Evolutionary conservation across 1,140 invertebrate genomes (phyloP), one percentile per base, ranked within the genome.

Genomic region (Pygmarrhopalites habei): DNA sequence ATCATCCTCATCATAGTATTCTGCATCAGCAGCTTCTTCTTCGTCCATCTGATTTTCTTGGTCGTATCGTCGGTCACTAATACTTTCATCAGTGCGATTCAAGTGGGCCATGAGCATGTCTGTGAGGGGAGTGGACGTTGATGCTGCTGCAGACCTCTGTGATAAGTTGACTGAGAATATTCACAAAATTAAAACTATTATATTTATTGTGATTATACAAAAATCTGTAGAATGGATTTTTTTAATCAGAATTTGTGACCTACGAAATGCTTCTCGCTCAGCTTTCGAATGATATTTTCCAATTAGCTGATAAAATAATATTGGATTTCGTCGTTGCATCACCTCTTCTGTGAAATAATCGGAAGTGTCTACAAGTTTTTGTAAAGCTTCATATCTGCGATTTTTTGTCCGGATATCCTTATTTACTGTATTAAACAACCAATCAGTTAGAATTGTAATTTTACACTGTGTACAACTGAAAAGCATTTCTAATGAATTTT

Each of bases 291-390:
- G 74, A 75, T 89, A 92, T 72, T 87, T 85, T 0, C 91, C 92
- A 58, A 95, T 78, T 58, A 96, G 77, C 71, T 94, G 85, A 57
- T 95, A 88, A 78, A 91, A 96, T 0, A 95, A 74, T 56, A 90
- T 79, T 1, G 92, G 92, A 77, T 92, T 90, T 66, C 93, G 76
- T 68, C 85, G 86, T 82, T 91, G 91, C 92, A 96, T 96, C 81
- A 92, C 88, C 62, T 82, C 83, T 74, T 95, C 90, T 75, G 85
- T 89, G 71, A 96, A 96, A 76, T 95, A 95, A 26, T 82, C 79
- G 41, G 86, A 81, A 61, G 86, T 80, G 25, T 77, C 73, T 43
- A 89, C 77, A 43, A 96, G 74, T 70, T 83, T 79, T 68, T 89
- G 83, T 72, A 95, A 77, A 12, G 91, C 92, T 73, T 86, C 82